phyloP scores from a whole-genome alignment of 2,113 vertebrate genomes.

The Nerophis lumbriciformis region DNA sequence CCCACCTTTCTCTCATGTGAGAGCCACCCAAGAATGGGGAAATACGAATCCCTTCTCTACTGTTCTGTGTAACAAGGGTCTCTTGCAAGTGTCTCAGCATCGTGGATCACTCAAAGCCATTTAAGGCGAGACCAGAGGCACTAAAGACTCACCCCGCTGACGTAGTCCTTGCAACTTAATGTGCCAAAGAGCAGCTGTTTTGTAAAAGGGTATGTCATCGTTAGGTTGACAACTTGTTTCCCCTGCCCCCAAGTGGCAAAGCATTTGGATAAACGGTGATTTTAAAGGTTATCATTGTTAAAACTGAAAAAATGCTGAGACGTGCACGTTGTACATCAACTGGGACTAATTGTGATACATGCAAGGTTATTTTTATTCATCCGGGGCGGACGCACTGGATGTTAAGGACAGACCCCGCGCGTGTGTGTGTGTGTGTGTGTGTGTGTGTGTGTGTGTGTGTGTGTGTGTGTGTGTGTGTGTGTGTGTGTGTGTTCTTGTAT shows the following conservation, averaged over 20 bases:
- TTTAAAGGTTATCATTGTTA: slow-evolving; percentile 1
- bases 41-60: no score
- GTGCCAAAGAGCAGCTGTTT: neutral
- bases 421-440: no score
- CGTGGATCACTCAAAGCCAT: neutral
- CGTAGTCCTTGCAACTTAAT: neutral
- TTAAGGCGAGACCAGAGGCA: neutral
- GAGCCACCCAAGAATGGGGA: no score
- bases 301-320: neutral
- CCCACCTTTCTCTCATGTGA: no score
- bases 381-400: neutral
- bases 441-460: no score
- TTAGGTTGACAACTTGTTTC: slow-evolving; percentile 1
- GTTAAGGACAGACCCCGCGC: slow-evolving; percentile 1
- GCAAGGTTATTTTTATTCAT: slow-evolving; percentile 31
- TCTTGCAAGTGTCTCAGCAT: neutral
- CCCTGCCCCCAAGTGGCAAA: neutral
- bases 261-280: neutral
- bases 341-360: slow-evolving; percentile 58
- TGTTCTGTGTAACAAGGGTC: no score
- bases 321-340: slow-evolving; percentile 16
- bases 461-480: no score
- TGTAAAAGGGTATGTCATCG: neutral
- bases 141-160: no score
- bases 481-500: no score